Evolutionary conservation across 1,140 invertebrate genomes (phyloP), one percentile per base, ranked within the genome.

Genomic region (Metaphire vulgaris): DNA sequence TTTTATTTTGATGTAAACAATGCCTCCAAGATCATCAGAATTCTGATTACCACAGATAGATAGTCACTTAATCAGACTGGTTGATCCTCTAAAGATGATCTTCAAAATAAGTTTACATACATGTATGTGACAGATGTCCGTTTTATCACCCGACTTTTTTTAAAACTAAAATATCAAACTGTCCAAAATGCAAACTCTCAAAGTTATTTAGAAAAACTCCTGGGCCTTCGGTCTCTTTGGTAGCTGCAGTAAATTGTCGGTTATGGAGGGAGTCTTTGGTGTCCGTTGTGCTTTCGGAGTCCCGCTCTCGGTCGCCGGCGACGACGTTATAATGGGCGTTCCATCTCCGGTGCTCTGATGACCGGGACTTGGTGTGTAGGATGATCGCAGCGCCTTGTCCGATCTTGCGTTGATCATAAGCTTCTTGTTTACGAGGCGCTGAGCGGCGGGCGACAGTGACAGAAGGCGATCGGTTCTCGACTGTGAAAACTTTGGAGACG

Each of bases 371-470:
- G 41, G 41, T 56, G 41, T 56, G 41, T 56, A 56, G 41, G 41
- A 56, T 56, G 41, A 56, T 56, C 41, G 6, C 6, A 56, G 41
- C 41, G 41, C 41, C 41, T 56, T 56, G 41, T 56, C 41, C 41
- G 56, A 85, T 81, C 29, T 83, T 79, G 29, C 82, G 67, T 32
- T 73, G 79, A 81, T 84, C 69, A 79, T 85, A 80, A 78, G 88
- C 78, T 68, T 90, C 0, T 90, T 89, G 30, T 88, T 91, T 12
- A 93, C 92, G 16, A 99, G 87, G 81, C 90, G 89, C 81, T 91
- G 90, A 0, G 96, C 97, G 14, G 96, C 97, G 15, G 96, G 96
- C 21, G 96, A 98, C 93, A 99, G 96, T 65, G 90, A 91, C 29
- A 90, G 91, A 33, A 98, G 83, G 33, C 94, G 88, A 76, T 97